Conservation (phyloP, 2,797 vertebrate genomes). For the Chromis chromis region DNA sequence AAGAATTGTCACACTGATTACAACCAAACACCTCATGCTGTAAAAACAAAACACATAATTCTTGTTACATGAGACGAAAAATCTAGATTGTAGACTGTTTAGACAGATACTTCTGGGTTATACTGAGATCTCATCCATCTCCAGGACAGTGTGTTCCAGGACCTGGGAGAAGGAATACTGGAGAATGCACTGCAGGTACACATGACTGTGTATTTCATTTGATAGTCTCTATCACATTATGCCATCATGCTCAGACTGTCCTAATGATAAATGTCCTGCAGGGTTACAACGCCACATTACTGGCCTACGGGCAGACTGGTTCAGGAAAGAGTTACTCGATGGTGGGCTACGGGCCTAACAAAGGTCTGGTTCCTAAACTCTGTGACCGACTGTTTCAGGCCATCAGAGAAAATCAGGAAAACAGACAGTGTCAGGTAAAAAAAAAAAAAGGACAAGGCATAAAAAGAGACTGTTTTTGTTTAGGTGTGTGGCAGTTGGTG, state of each 20-base stretch:
- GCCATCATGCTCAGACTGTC: background rate
- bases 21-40: background rate
- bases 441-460: no score
- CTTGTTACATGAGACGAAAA: background rate
- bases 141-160: conserved; percentile 85
- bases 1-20: background rate
- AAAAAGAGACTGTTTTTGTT: background rate
- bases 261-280: conserved; percentile 38
- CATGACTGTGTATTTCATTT: background rate
- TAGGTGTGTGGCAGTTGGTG: background rate
- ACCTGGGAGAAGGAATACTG: conserved; percentile 87
- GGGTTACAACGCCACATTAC: conserved; percentile 89
- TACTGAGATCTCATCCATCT: conserved; percentile 1
- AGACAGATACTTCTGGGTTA: background rate
- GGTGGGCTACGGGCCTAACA: conserved; percentile 88
- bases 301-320: conserved; percentile 88
- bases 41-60: background rate
- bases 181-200: conserved; percentile 85
- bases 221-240: background rate
- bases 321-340: conserved; percentile 92
- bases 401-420: conserved; percentile 80
- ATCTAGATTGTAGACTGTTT: background rate
- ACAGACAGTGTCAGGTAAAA: conserved; percentile 85
- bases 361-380: conserved; percentile 87
- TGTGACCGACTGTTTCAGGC: conserved; percentile 87